phyloP scores from a whole-genome alignment of 2,797 vertebrate species.

The Tamandua tetradactyla region DNA sequence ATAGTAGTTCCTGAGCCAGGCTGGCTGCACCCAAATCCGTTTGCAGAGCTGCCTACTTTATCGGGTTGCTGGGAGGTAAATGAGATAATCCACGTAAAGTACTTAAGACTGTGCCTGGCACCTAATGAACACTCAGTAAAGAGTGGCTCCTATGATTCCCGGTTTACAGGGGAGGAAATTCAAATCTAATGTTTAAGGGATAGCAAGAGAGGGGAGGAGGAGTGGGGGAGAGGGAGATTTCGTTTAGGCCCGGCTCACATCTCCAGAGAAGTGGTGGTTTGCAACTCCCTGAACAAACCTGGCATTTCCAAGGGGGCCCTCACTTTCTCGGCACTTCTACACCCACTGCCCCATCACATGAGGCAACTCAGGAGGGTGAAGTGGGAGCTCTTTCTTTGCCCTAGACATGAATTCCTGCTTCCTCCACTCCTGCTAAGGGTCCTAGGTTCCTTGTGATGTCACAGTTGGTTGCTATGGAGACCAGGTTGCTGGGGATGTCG shows the following conservation, averaged over 20 bases:
- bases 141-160: background rate
- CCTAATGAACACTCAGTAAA: background rate
- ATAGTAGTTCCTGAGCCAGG: background rate
- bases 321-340: background rate
- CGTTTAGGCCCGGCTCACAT: background rate
- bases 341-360: background rate
- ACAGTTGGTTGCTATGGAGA: conserved; percentile 74
- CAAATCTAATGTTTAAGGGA: background rate
- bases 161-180: background rate
- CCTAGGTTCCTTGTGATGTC: conserved; percentile 46
- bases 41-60: background rate
- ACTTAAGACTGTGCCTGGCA: background rate
- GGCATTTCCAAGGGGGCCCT: background rate
- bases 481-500: conserved; percentile 72
- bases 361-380: background rate
- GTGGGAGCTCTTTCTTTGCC: background rate
- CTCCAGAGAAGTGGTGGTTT: background rate
- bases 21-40: background rate
- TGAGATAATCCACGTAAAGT: background rate
- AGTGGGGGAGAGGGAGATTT: background rate
- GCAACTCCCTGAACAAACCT: background rate
- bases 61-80: background rate
- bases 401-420: background rate
- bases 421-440: background rate
- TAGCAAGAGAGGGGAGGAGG: background rate